Conservation (phyloP, 2,797 vertebrate species). For the Urophycis tenuis region DNA sequence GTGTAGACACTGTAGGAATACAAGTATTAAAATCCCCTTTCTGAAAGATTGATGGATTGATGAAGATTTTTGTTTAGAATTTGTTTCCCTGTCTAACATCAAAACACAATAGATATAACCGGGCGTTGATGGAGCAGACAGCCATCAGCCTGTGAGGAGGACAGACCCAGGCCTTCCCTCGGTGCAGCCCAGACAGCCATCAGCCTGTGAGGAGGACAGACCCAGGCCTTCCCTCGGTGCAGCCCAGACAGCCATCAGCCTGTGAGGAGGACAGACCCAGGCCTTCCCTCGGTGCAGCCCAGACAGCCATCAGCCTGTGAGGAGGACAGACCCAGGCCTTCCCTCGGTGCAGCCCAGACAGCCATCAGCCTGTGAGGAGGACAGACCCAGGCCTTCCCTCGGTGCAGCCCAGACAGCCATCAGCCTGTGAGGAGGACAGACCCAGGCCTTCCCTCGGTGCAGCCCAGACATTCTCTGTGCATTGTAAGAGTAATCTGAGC, state of each 20-base stretch:
- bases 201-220: no score
- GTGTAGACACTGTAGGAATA: no score
- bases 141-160: constrained; percentile 30
- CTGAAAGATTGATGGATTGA: no score
- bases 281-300: constrained; percentile 41
- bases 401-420: constrained; percentile 63
- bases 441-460: constrained; percentile 42
- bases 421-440: constrained; percentile 1
- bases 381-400: no score
- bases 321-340: neutral
- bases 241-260: constrained; percentile 40
- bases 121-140: constrained; percentile 45
- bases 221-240: constrained; percentile 42
- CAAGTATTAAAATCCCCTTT: no score
- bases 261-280: no score
- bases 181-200: constrained; percentile 36
- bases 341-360: no score
- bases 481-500: constrained; percentile 64
- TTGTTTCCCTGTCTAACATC: constrained; percentile 47
- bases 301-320: constrained; percentile 35
- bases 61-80: neutral
- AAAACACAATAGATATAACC: constrained; percentile 58
- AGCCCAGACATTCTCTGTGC: constrained; percentile 54
- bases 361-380: constrained; percentile 30
- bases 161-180: constrained; percentile 40